Conservation (phyloP, 2,797 vertebrate genomes). For the Falco peregrinus region DNA sequence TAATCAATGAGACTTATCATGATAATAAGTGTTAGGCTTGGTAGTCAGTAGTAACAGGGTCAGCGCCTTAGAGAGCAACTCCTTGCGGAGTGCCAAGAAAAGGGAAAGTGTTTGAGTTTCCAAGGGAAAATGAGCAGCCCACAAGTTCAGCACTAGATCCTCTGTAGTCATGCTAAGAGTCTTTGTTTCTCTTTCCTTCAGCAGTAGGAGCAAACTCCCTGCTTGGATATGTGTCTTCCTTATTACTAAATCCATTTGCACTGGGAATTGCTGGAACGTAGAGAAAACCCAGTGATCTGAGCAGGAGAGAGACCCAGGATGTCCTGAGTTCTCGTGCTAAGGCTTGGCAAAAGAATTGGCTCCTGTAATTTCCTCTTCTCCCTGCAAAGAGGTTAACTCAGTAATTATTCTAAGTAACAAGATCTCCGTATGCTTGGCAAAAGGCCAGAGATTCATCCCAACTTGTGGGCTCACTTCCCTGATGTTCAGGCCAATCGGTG, state of each 20-base stretch:
- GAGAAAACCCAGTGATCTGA: background rate
- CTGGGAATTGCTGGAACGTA: background rate
- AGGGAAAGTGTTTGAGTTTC: conserved; percentile 26
- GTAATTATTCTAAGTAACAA: conserved; percentile 58
- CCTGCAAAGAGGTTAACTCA: conserved; percentile 45
- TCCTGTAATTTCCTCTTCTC: conserved; percentile 43
- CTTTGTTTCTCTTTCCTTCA: background rate
- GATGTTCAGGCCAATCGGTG: conserved; percentile 6
- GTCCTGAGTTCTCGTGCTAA: background rate
- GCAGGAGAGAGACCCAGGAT: conserved; percentile 1
- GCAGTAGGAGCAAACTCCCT: background rate
- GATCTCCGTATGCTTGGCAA: conserved; percentile 33
- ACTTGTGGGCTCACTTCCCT: conserved; percentile 23
- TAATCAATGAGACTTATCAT: background rate
- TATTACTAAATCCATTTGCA: background rate
- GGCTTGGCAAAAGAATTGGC: conserved; percentile 16
- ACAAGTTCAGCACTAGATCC: background rate
- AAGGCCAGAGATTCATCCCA: conserved; percentile 45
- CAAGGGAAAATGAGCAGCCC: conserved; percentile 28
- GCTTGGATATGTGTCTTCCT: background rate
- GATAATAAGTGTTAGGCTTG: conserved; percentile 10
- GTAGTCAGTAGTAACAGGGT: conserved; percentile 39
- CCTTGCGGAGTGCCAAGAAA: background rate
- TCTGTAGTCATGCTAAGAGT: background rate
- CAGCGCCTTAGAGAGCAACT: conserved; percentile 18